Evolutionary conservation across 2,888 invertebrate genomes (phyloP).

Genomic region (Tiliacea citrago): DNA sequence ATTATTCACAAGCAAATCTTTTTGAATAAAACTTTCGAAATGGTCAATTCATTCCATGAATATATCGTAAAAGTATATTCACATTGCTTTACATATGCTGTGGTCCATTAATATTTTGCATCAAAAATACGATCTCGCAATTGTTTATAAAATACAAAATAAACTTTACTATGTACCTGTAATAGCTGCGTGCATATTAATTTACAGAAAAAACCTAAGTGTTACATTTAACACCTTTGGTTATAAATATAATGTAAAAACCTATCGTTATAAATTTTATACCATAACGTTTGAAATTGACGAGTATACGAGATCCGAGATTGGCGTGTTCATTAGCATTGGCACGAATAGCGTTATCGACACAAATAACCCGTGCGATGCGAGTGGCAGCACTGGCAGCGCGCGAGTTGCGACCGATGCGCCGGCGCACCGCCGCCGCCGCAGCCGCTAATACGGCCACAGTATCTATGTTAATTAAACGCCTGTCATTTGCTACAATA

Average conservation of each 20-base stretch:
- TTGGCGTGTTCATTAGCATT: conserved; percentile 84
- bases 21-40: conserved; percentile 68
- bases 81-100: conserved; percentile 63
- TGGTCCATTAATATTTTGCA: conserved; percentile 39
- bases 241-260: conserved; percentile 46
- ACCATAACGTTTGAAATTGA: conserved; percentile 68
- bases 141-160: conserved; percentile 7
- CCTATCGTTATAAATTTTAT: conserved; percentile 68
- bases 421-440: conserved; percentile 70
- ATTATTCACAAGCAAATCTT: conserved; percentile 55
- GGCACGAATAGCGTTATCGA: conserved; percentile 81
- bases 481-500: conserved; percentile 68
- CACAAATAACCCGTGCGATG: conserved; percentile 70
- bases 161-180: too few relatives aligned
- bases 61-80: conserved; percentile 78
- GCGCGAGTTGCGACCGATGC: conserved; percentile 55
- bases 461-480: conserved; percentile 74
- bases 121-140: conserved; percentile 42
- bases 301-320: conserved; percentile 77
- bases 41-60: conserved; percentile 71
- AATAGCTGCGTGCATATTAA: conserved; percentile 7
- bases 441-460: conserved; percentile 64
- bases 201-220: conserved; percentile 2
- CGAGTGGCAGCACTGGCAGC: conserved; percentile 44
- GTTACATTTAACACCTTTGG: conserved; percentile 37